Evolutionary conservation across 2,888 invertebrate genomes (phyloP).

Genomic region (Bombyx huttoni): DNA sequence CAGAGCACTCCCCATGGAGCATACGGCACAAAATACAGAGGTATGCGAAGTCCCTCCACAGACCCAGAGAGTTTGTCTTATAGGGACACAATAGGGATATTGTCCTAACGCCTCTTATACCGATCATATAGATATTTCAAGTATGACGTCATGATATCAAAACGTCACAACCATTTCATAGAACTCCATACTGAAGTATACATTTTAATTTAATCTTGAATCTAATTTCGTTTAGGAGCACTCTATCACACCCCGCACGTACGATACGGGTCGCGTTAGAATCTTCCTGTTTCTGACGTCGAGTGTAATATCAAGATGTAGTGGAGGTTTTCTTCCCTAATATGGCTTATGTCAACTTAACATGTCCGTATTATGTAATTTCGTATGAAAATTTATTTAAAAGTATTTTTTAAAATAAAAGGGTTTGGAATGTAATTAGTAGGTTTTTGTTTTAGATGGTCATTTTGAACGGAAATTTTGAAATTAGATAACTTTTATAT

Average conservation of each 20-base stretch:
- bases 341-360: no score
- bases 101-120: no score
- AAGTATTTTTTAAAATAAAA: not conserved
- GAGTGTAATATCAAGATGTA: constrained; percentile 8
- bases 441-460: not conserved
- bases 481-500: not conserved
- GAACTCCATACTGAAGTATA: not conserved
- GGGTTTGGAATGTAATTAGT: not conserved
- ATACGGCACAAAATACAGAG: no score
- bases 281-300: constrained; percentile 10
- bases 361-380: no score
- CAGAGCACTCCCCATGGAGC: no score
- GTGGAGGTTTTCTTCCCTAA: not conserved
- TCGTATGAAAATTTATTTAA: no score
- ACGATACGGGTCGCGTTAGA: not conserved
- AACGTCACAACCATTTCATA: not conserved
- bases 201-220: not conserved
- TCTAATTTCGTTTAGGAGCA: not conserved
- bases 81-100: no score
- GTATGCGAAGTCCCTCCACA: no score
- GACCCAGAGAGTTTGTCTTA: no score
- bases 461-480: not conserved
- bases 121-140: no score
- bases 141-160: not conserved
- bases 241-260: not conserved